phyloP scores from a whole-genome alignment of 2,113 vertebrate genomes.

The Cyphomyrus plagiostoma region DNA sequence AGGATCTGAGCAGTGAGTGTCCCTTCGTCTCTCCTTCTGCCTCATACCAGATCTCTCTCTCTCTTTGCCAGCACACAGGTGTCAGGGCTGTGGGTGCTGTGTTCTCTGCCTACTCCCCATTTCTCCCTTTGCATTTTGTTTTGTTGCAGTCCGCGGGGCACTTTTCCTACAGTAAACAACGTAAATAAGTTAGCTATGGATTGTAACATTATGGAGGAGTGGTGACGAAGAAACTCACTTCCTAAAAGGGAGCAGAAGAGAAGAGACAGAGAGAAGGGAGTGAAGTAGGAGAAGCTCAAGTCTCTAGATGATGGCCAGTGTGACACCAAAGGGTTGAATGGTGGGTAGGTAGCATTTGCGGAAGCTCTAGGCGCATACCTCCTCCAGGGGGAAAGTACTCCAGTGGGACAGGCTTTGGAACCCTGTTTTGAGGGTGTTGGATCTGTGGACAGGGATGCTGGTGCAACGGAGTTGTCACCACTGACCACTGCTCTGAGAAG shows the following conservation, averaged over 20 bases:
- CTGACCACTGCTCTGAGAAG: neutral
- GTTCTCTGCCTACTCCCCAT: neutral
- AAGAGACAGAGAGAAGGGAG: slow-evolving; percentile 32
- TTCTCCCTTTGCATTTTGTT: neutral
- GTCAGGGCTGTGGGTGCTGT: neutral
- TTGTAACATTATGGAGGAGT: neutral
- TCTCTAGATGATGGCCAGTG: slow-evolving; percentile 14
- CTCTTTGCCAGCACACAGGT: slow-evolving; percentile 9
- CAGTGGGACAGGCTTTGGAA: neutral
- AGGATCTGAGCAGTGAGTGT: neutral
- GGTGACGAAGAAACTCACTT: slow-evolving; percentile 20
- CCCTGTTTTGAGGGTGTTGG: neutral
- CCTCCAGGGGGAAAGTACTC: neutral
- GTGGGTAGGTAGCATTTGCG: too few species aligned
- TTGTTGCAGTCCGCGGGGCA: neutral
- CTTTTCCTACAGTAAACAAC: neutral
- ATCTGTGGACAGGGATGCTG: neutral
- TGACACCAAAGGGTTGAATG: neutral
- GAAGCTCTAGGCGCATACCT: neutral
- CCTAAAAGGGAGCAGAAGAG: neutral
- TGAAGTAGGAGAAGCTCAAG: slow-evolving; percentile 34
- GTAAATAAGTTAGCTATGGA: neutral
- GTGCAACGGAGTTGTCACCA: neutral
- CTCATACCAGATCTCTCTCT: neutral
- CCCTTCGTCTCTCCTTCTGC: neutral